A percentile compares a stretch with the other conserved stretches of the same genome.
Evolutionary conservation across 92 coral and sea anemone species (phyloP).

Genomic region (Parazoanthus swiftii): DNA sequence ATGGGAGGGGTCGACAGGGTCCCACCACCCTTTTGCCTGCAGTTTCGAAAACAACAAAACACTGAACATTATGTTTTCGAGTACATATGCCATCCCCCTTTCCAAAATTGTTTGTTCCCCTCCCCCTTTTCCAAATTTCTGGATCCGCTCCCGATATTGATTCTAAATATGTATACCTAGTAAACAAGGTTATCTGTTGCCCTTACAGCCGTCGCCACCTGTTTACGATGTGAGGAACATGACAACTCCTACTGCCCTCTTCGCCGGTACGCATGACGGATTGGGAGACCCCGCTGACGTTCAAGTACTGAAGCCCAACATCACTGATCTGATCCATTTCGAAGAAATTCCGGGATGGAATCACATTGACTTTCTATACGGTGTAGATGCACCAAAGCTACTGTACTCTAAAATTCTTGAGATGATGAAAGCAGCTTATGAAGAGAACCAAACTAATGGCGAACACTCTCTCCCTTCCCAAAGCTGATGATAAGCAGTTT

Average conservation of each 20-base stretch:
- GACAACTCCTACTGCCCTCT: slow-evolving; percentile 75
- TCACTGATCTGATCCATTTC: slow-evolving; percentile 58
- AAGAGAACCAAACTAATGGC: neutral
- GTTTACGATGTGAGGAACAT: slow-evolving; percentile 65
- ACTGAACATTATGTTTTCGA: no score
- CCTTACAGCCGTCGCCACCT: slow-evolving; percentile 73
- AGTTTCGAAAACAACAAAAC: no score
- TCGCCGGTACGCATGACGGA: slow-evolving; percentile 70
- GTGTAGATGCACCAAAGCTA: slow-evolving; percentile 63
- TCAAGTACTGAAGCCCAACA: slow-evolving; percentile 52
- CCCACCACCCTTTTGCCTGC: no score
- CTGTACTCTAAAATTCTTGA: slow-evolving; percentile 62
- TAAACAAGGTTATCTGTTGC: neutral
- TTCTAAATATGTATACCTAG: neutral
- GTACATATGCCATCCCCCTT: no score
- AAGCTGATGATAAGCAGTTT: no score
- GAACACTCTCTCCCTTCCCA: no score
- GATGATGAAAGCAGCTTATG: slow-evolving; percentile 34
- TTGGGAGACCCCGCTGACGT: slow-evolving; percentile 81
- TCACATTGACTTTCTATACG: slow-evolving; percentile 78
- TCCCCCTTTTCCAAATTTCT: no score
- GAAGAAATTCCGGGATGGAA: slow-evolving; percentile 72
- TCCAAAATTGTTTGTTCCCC: no score
- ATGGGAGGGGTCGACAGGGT: no score
- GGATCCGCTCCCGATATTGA: no score